Conservation (phyloP, 2,888 invertebrate genomes). For the Mythimna impura region DNA sequence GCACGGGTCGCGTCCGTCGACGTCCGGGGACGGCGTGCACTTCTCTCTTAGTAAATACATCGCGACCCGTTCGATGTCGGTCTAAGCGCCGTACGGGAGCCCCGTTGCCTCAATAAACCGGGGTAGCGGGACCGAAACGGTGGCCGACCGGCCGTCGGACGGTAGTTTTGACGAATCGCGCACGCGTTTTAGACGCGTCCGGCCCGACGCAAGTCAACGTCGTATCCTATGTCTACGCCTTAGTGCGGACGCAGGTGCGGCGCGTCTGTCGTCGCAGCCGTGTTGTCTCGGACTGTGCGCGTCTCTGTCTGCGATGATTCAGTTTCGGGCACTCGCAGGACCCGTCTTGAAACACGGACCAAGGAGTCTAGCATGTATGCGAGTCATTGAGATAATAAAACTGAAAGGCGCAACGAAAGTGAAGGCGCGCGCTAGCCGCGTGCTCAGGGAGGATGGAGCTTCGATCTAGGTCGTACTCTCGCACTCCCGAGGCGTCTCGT, state of each 20-base stretch:
- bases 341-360: slow-evolving; percentile 92
- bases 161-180: slow-evolving; percentile 65
- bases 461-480: slow-evolving; percentile 79
- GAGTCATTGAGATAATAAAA: slow-evolving; percentile 91
- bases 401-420: slow-evolving; percentile 92
- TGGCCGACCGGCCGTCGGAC: slow-evolving; percentile 58
- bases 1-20: not conserved
- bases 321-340: slow-evolving; percentile 89
- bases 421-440: slow-evolving; percentile 81
- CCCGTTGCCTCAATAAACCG: too few relatives aligned
- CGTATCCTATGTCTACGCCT: slow-evolving; percentile 71
- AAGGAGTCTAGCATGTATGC: slow-evolving; percentile 90
- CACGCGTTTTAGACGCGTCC: slow-evolving; percentile 73
- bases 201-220: slow-evolving; percentile 73
- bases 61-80: slow-evolving; percentile 88
- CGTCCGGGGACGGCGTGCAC: slow-evolving; percentile 68
- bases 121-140: too few relatives aligned
- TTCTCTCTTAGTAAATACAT: slow-evolving; percentile 86
- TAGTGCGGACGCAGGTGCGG: slow-evolving; percentile 76
- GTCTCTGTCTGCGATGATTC: slow-evolving; percentile 82
- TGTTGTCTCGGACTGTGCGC: slow-evolving; percentile 75
- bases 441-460: slow-evolving; percentile 85
- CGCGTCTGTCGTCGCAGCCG: slow-evolving; percentile 70
- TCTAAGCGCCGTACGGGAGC: too few relatives aligned
- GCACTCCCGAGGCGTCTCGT: slow-evolving; percentile 91